These are phyloP conservation scores for Ciconia stormi DNA, from an alignment of 2,113 vertebrate species.

Conservation along the genomic window DNA sequence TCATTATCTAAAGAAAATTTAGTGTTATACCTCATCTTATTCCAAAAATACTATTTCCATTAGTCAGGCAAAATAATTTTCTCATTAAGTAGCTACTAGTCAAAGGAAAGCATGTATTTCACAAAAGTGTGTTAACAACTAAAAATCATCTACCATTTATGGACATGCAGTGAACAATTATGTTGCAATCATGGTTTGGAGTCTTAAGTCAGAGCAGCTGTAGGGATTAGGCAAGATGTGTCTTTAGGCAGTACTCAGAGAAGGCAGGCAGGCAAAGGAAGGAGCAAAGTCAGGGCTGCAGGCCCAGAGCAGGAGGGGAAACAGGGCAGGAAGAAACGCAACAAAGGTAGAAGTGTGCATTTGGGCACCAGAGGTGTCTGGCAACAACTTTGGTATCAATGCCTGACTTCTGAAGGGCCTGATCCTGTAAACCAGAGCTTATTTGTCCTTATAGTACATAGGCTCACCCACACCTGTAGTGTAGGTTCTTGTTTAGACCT, in stretches of 20 bases:
- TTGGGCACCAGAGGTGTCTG: background rate
- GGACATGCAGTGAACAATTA: accelerated
- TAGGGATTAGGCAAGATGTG: too few relatives aligned
- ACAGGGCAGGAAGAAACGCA: background rate
- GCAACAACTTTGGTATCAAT: background rate
- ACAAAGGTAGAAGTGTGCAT: accelerated
- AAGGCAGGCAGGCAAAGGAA: background rate
- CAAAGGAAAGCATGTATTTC: background rate
- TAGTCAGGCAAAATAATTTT: background rate
- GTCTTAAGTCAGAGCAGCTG: background rate
- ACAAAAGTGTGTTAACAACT: accelerated
- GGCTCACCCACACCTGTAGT: background rate
- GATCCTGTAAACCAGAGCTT: background rate
- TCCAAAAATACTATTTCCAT: background rate
- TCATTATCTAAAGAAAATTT: background rate
- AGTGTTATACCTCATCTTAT: background rate
- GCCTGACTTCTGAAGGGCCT: background rate
- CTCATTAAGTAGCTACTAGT: background rate
- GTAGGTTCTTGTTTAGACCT: background rate
- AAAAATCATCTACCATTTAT: background rate
- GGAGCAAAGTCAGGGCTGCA: background rate
- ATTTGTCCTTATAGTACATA: background rate
- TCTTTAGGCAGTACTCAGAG: background rate
- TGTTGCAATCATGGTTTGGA: background rate
- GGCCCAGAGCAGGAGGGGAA: background rate